Evolutionary conservation across 1,140 invertebrate species (phyloP), one percentile per base, ranked within the genome.

Genomic region (Drosophila quadrilineata): DNA sequence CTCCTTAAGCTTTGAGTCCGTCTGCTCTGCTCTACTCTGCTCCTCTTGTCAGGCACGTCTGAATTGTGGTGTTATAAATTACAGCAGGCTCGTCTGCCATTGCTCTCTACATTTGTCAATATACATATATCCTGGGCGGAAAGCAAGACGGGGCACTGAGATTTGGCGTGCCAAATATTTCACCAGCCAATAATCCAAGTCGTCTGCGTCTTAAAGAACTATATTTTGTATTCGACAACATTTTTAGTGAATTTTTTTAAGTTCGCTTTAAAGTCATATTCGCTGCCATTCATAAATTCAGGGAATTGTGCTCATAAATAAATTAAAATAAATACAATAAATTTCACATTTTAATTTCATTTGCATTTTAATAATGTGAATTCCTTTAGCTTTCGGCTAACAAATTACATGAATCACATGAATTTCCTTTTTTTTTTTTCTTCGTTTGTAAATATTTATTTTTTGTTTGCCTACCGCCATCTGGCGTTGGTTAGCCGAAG

Each of bases 21-120:
- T 29, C 43, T 60, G 24, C 0, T 45, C 14, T 16, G n/a, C n/a
- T n/a, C n/a, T n/a, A n/a, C n/a, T n/a, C n/a, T 59, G 58, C 36
- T 72, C n/a, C n/a, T n/a, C n/a, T 75, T 71, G 72, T 68, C 71
- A 62, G 72, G 62, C 76, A 71, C 79, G 76, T 84, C 68, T 82
- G 68, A 63, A 54, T 38, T 62, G 70, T 62, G 73, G 73, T 60
- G 48, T 76, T 84, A 84, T 82, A 82, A 82, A 82, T 82, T 73
- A 82, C 77, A 43, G 58, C 54, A 52, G 59, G 71, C 70, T 60
- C 65, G 53, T 73, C 54, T 66, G 64, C 48, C 54, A 58, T 71
- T 67, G 62, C 79, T 48, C 38, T 36, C 49, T 33, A 46, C 77
- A 73, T 82, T 82, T 84, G 70, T 84, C 79, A 85, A 84, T 85